These are phyloP conservation scores for Trachemys scripta DNA, from an alignment of 2,113 vertebrate genomes.

Conservation along the genomic window DNA sequence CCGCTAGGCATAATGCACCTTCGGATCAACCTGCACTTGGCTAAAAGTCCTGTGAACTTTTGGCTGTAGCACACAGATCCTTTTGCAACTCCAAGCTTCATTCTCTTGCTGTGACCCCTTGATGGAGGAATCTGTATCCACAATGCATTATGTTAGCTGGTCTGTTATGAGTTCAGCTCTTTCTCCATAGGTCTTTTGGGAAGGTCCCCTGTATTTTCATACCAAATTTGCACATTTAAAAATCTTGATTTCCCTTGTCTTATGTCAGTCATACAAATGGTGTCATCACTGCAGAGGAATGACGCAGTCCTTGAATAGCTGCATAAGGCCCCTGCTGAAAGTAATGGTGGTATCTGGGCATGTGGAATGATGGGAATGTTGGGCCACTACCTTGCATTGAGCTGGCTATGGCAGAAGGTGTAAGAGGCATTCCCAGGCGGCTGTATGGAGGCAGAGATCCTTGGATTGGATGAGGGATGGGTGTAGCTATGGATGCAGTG, in stretches of 20 bases:
- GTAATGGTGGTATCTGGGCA: conserved; percentile 98
- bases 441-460: conserved; percentile 94
- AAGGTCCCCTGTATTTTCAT: conserved; percentile 45
- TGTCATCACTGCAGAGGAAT: conserved; percentile 97
- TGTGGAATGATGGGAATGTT: conserved; percentile 97
- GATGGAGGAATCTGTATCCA: conserved; percentile 41
- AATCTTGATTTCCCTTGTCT: not conserved
- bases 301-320: conserved; percentile 97
- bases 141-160: conserved; percentile 26
- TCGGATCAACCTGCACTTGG: not conserved
- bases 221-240: conserved; percentile 30
- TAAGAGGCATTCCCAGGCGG: conserved; percentile 93
- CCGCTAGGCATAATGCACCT: conserved; percentile 15
- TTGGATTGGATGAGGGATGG: conserved; percentile 94
- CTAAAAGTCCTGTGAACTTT: conserved; percentile 33
- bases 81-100: conserved; percentile 48
- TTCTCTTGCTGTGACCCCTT: not conserved
- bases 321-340: conserved; percentile 99
- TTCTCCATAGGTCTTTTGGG: conserved; percentile 43
- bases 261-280: conserved; percentile 93
- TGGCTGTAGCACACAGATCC: not conserved
- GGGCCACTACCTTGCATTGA: conserved; percentile 95
- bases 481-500: conserved; percentile 85
- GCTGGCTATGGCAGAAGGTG: conserved; percentile 90
- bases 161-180: conserved; percentile 52